Evolutionary conservation across 2,888 invertebrate genomes (phyloP), one percentile per base, ranked within the genome.

Genomic region (Agrotis clavis): DNA sequence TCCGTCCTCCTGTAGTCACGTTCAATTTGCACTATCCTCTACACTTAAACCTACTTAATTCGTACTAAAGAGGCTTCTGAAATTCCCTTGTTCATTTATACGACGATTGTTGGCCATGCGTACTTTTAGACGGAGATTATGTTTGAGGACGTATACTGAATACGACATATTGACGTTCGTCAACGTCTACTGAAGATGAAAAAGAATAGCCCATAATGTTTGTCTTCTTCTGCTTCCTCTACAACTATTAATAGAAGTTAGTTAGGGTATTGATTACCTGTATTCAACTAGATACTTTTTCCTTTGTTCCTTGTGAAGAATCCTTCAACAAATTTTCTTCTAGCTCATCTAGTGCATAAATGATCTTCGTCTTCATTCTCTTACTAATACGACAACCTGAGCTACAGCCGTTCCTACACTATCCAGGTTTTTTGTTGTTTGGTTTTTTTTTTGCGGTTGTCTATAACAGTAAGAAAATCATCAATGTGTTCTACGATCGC

Each of bases 11-110:
- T 65, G 66, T 77, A 83, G 84, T 85, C 87, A 87, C 85, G 86
- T 87, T 79, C 86, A 90, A 92, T 91, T 91, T 91, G 87, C 89
- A 88, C 88, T 89, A 88, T 85, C 86, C 87, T 80, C 83, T 81
- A 86, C 89, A 89, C 88, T 90, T 90, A 90, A 92, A 92, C 91
- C 91, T 92, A 90, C 91, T 94, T 93, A 92, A 94, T 93, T 92
- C 89, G 88, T 86, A 89, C 90, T 92, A 92, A 93, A 92, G 92
- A 90, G 90, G 87, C 92, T 89, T 86, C 87, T 86, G 88, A 89
- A 92, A 90, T 89, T 89, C 90, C 88, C 92, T 91, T 91, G 92
- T 89, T 91, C 93, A 90, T 91, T 94, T 92, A 89, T 90, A 92
- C 89, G 89, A 89, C 91, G 86, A 90, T 88, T 92, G 91, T 91